Percentiles rank a stretch among this genome's conserved stretches.
Evolutionary conservation across 35 echinoderm and acorn worm genomes (phyloP).

Genomic region (Heliocidaris erythrogramma): DNA sequence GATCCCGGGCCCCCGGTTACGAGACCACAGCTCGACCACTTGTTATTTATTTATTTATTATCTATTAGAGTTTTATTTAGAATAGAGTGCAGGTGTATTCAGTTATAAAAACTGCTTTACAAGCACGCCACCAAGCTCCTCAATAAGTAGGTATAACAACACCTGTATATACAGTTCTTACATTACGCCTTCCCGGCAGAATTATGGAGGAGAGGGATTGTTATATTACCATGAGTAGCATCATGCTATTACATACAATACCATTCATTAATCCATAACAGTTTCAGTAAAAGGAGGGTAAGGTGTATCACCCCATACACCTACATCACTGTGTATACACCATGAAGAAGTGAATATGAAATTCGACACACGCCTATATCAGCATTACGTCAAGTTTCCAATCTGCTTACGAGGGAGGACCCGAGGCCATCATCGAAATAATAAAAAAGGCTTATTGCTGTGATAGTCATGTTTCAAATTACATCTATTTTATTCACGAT

Average conservation of each 20-base stretch:
- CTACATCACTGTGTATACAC: background rate
- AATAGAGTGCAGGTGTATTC: no score
- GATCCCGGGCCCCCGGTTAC: no score
- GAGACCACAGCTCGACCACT: no score
- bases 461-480: constrained; percentile 13
- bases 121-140: no score
- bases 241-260: background rate
- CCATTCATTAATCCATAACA: background rate
- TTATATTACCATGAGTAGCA: no score
- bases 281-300: background rate
- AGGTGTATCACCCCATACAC: background rate
- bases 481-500: background rate
- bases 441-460: background rate
- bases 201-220: no score
- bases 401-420: background rate
- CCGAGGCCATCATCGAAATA: background rate
- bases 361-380: background rate
- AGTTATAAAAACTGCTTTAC: no score
- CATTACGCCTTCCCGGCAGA: no score
- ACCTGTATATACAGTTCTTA: no score
- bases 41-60: no score
- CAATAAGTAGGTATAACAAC: no score
- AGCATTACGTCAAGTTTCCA: background rate
- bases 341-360: background rate
- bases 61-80: no score